Conservation (phyloP, 2,888 invertebrate genomes). For the Ornithoptera priamus region DNA sequence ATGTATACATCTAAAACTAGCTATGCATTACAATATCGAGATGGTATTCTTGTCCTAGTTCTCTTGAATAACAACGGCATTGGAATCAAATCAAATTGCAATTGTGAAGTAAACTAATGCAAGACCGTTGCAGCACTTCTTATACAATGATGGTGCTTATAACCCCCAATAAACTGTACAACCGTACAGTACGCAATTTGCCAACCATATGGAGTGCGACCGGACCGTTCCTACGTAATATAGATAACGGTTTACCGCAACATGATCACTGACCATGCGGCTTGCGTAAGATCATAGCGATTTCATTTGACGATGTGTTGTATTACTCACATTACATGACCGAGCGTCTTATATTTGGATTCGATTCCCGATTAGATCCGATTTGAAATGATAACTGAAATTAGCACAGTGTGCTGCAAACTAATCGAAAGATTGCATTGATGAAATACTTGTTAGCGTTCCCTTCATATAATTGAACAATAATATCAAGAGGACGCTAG, state of each 20-base stretch:
- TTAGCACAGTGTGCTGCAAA: too few species aligned
- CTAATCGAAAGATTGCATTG: too few species aligned
- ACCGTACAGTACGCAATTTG: slow-evolving; percentile 33
- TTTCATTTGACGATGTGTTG: slow-evolving; percentile 1
- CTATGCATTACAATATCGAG: background rate
- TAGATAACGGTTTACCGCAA: slow-evolving; percentile 19
- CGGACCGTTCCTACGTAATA: slow-evolving; percentile 35
- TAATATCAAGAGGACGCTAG: too few species aligned
- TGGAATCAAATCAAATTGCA: background rate
- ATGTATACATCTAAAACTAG: background rate
- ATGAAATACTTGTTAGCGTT: too few species aligned
- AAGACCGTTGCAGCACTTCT: slow-evolving; percentile 12
- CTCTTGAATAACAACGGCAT: background rate
- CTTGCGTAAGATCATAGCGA: slow-evolving; percentile 26
- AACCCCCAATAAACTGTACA: slow-evolving; percentile 18
- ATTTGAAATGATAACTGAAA: background rate
- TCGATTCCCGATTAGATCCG: background rate
- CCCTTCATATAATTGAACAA: too few species aligned
- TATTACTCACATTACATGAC: slow-evolving; percentile 3
- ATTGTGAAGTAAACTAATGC: background rate
- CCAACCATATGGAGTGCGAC: slow-evolving; percentile 42
- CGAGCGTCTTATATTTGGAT: background rate
- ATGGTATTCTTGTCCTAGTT: background rate
- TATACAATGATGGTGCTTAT: slow-evolving; percentile 9
- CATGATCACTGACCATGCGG: slow-evolving; percentile 16